These are phyloP conservation scores for Pimephales promelas DNA, from an alignment of 2,113 vertebrate species.

Conservation along the genomic window DNA sequence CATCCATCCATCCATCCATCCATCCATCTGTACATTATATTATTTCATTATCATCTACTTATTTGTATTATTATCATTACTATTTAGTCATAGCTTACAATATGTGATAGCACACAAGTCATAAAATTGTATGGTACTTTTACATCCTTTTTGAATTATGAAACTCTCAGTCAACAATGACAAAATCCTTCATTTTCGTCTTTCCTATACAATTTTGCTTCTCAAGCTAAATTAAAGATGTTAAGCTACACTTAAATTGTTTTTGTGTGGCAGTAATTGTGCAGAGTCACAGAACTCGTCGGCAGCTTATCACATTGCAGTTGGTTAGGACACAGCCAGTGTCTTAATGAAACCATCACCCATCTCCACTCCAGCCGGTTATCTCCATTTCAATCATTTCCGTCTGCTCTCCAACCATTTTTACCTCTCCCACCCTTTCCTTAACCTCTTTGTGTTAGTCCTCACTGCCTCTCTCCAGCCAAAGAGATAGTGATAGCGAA, in stretches of 20 bases:
- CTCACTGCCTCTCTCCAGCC: background rate
- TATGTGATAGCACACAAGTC: too few species aligned
- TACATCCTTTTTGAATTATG: background rate
- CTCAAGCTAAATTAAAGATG: background rate
- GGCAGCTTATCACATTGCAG: background rate
- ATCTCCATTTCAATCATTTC: slow-evolving; percentile 10
- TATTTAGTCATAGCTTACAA: too few species aligned
- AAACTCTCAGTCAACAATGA: background rate
- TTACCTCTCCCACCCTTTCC: background rate
- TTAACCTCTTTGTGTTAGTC: background rate
- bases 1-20: too few species aligned
- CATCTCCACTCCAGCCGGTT: slow-evolving; percentile 4
- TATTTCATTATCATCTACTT: too few species aligned
- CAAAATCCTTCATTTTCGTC: background rate
- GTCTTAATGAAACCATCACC: slow-evolving; percentile 30
- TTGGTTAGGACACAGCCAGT: background rate
- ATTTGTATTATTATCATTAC: too few species aligned
- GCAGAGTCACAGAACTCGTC: background rate
- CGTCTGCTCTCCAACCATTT: background rate
- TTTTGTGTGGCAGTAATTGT: background rate
- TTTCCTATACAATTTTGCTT: background rate
- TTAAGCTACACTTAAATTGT: background rate
- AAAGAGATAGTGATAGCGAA: slow-evolving; percentile 3
- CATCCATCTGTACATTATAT: too few species aligned
- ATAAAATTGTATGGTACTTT: too few species aligned